These are phyloP conservation scores for Ceratina australensis DNA, from an alignment of 1,140 invertebrate species.

Conservation along the genomic window DNA sequence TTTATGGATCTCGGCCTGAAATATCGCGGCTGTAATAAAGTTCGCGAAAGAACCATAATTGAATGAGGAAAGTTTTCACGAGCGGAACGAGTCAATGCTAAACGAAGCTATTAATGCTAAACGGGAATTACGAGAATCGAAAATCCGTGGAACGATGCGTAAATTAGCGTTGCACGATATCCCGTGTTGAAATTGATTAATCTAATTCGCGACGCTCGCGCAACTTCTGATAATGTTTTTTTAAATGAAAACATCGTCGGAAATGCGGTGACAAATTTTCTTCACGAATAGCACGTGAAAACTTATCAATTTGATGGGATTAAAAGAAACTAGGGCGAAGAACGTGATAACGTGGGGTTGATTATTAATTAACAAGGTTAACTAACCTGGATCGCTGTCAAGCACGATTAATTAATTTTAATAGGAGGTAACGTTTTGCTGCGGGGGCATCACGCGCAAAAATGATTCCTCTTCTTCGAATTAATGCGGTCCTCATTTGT, in stretches of 20 bases:
- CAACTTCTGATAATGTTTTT: background rate
- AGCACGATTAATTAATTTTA: too few species aligned
- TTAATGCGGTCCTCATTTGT: slow-evolving; percentile 26
- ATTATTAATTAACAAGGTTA: too few species aligned
- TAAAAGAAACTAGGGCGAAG: too few species aligned
- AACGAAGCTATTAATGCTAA: slow-evolving; percentile 21
- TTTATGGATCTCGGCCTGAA: slow-evolving; percentile 14
- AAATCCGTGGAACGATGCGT: background rate
- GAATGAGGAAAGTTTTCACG: slow-evolving; percentile 31
- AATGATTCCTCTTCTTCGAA: slow-evolving; percentile 5
- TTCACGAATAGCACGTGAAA: too few species aligned
- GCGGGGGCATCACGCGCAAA: background rate
- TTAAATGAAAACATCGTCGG: too few species aligned
- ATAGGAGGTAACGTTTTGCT: background rate
- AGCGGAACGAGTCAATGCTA: background rate
- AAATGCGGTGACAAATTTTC: too few species aligned
- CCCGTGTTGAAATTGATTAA: background rate
- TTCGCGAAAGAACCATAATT: slow-evolving; percentile 28
- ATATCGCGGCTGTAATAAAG: slow-evolving; percentile 32
- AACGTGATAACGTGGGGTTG: too few species aligned
- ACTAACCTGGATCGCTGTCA: too few species aligned
- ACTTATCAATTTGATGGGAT: too few species aligned
- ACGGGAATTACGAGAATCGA: slow-evolving; percentile 7
- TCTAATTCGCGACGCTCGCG: background rate
- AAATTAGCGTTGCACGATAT: background rate